Conservation (phyloP, 2,797 vertebrate species). For the Silurus aristotelis region DNA sequence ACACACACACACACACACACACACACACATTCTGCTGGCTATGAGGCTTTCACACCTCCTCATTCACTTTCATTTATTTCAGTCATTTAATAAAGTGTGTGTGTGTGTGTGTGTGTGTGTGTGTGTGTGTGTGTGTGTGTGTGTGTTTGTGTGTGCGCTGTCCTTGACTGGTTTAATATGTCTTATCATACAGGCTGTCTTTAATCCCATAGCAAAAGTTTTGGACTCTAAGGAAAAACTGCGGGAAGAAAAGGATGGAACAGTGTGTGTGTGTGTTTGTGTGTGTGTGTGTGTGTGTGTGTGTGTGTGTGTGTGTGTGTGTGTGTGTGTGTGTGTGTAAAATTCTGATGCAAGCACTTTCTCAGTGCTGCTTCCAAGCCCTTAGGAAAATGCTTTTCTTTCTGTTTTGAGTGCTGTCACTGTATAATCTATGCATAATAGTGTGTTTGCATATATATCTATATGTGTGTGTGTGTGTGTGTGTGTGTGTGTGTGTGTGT, state of each 20-base stretch:
- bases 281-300: conserved; percentile 18
- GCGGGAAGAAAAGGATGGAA: neutral
- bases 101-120: neutral
- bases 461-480: conserved; percentile 40
- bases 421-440: conserved; percentile 29
- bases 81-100: neutral
- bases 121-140: neutral
- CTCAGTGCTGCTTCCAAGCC: conserved; percentile 32
- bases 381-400: conserved; percentile 25
- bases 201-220: neutral
- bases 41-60: neutral
- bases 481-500: conserved; percentile 1
- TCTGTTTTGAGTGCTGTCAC: conserved; percentile 33
- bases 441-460: conserved; percentile 30
- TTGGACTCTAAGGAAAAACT: conserved; percentile 27
- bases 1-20: neutral
- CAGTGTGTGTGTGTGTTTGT: conserved; percentile 10
- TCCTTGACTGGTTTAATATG: conserved; percentile 24
- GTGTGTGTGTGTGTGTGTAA: conserved; percentile 19
- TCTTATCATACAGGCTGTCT: conserved; percentile 9
- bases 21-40: neutral
- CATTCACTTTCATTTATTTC: neutral
- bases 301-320: conserved; percentile 24
- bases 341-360: conserved; percentile 45
- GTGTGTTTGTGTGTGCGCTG: neutral